Conservation (phyloP, 1,140 invertebrate species). For the Eurosta solidaginis region DNA sequence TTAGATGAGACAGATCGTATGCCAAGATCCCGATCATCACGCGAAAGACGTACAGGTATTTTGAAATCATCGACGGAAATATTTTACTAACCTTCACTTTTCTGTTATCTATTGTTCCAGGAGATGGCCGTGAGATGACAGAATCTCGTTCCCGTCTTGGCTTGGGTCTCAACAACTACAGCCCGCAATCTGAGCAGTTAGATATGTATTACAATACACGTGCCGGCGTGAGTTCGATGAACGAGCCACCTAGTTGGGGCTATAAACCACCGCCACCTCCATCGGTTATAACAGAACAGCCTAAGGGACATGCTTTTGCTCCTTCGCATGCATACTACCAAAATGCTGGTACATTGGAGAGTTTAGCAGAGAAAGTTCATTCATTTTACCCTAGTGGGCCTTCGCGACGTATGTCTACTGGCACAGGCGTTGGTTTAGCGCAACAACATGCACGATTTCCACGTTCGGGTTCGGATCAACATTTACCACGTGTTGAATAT, state of each 20-base stretch:
- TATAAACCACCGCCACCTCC: slow-evolving; percentile 73
- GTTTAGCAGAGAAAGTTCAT: slow-evolving; percentile 87
- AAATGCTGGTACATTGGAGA: slow-evolving; percentile 79
- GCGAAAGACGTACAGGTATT: slow-evolving; percentile 63
- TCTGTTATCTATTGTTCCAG: slow-evolving; percentile 45
- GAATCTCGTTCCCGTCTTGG: slow-evolving; percentile 75
- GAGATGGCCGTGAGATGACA: slow-evolving; percentile 75
- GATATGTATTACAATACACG: slow-evolving; percentile 83
- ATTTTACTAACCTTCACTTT: slow-evolving; percentile 46
- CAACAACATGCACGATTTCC: slow-evolving; percentile 65
- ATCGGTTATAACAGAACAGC: slow-evolving; percentile 86
- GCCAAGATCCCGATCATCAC: slow-evolving; percentile 59
- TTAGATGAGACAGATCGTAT: slow-evolving; percentile 63
- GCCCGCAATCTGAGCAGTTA: slow-evolving; percentile 71
- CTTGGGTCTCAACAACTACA: slow-evolving; percentile 68
- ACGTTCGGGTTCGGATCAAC: slow-evolving; percentile 82
- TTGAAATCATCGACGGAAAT: slow-evolving; percentile 46
- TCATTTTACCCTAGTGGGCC: slow-evolving; percentile 76
- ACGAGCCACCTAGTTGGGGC: slow-evolving; percentile 60
- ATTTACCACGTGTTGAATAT: slow-evolving; percentile 80
- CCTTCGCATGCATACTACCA: slow-evolving; percentile 81
- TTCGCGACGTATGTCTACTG: slow-evolving; percentile 65
- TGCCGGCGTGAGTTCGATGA: slow-evolving; percentile 62
- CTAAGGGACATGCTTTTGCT: slow-evolving; percentile 81
- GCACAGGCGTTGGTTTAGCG: slow-evolving; percentile 57